These are phyloP conservation scores for Rhynchophorus ferrugineus DNA, from an alignment of 1,140 invertebrate genomes.

Conservation along the genomic window DNA sequence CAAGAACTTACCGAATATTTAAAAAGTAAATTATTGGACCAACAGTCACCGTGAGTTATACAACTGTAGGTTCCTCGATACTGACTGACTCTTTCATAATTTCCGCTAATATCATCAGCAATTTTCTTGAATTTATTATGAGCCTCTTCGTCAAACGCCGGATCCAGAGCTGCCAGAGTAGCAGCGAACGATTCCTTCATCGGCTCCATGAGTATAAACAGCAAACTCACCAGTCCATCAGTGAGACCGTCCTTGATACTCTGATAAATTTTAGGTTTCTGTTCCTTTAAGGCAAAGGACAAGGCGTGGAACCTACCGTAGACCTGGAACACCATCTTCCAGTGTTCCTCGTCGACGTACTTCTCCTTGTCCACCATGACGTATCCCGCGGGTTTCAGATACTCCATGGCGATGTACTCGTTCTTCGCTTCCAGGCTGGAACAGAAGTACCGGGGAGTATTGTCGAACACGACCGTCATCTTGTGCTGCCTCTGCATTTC, in stretches of 20 bases:
- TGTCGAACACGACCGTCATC: not conserved
- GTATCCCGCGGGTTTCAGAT: constrained; percentile 8
- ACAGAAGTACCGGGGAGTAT: not conserved
- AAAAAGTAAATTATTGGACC: constrained; percentile 30
- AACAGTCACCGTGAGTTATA: constrained; percentile 28
- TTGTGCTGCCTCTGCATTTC: not conserved
- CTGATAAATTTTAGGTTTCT: not conserved
- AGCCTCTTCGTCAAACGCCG: not conserved
- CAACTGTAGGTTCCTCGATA: no score
- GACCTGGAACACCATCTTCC: constrained; percentile 7
- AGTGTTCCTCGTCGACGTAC: constrained; percentile 5
- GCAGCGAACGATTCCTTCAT: not conserved
- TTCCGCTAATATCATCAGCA: not conserved
- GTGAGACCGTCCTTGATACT: not conserved
- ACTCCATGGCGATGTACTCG: constrained; percentile 6
- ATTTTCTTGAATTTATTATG: not conserved
- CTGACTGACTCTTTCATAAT: no score
- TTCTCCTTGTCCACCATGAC: constrained; percentile 7
- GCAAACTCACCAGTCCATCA: constrained; percentile 2
- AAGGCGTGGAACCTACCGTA: constrained; percentile 19
- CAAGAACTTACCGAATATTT: constrained; percentile 26
- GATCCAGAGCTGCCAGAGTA: not conserved
- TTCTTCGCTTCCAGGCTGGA: not conserved
- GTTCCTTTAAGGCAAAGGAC: constrained; percentile 38
- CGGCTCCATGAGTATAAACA: not conserved